phyloP scores from a whole-genome alignment of 2,113 vertebrate species.

The Periophthalmus modestus region DNA sequence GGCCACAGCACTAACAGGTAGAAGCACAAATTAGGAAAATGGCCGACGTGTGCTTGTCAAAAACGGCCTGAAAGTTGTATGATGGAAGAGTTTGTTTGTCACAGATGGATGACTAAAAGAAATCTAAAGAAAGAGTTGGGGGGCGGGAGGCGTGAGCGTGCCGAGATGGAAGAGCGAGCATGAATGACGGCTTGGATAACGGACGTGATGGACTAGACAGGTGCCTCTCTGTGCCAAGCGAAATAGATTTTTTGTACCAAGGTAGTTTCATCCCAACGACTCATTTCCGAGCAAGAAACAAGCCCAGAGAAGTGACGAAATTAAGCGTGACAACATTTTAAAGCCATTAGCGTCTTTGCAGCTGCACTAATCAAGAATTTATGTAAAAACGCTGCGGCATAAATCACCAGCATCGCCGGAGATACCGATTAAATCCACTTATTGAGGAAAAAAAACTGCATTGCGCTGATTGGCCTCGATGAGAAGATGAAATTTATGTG shows the following conservation, averaged over 20 bases:
- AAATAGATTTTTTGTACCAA: conserved; percentile 11
- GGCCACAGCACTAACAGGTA: conserved; percentile 33
- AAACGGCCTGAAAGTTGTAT: conserved; percentile 46
- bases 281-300: conserved; percentile 26
- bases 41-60: conserved; percentile 30
- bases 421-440: conserved; percentile 30
- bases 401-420: conserved; percentile 23
- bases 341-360: conserved; percentile 27
- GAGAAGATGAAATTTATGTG: conserved; percentile 13
- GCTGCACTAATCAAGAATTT: conserved; percentile 49
- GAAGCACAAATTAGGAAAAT: conserved; percentile 31
- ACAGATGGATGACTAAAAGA: conserved; percentile 64
- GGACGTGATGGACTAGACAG: conserved; percentile 27
- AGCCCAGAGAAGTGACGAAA: conserved; percentile 8
- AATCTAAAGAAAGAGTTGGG: conserved; percentile 46
- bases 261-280: conserved; percentile 7
- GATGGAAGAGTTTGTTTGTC: conserved; percentile 59
- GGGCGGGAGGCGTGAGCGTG: conserved; percentile 41
- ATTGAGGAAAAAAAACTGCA: conserved; percentile 19
- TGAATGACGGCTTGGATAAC: conserved; percentile 49
- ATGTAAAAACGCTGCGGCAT: conserved; percentile 28
- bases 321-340: conserved; percentile 25
- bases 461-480: conserved; percentile 10
- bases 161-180: conserved; percentile 49
- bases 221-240: conserved; percentile 22